Evolutionary conservation across 1,140 invertebrate species (phyloP), one percentile per base, ranked within the genome.

Genomic region (Drosophila melanica): DNA sequence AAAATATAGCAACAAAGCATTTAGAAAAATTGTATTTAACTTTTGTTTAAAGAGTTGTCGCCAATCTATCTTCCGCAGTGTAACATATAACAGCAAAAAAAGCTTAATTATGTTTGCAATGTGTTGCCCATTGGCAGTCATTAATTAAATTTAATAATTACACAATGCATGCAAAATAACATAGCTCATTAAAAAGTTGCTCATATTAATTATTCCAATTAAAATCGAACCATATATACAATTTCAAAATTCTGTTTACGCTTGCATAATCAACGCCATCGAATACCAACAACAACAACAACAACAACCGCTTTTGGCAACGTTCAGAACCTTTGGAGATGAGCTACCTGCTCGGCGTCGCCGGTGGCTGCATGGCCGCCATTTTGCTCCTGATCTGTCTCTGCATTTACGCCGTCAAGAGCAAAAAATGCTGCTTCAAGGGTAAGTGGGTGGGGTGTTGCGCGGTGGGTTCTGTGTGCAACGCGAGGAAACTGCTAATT

Each of bases 371-470:
- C 50, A 91, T 94, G 60, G 91, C 94, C 12, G 92, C 94, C 47
- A 93, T 95, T 59, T 82, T 95, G 10, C 79, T 95, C 14, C 92
- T 94, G 27, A 91, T 95, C 33, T 93, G 94, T 39, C 92, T 94
- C 20, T 93, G 93, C 75, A 92, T 95, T 35, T 95, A 94, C 79
- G 93, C 94, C 37, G 93, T 94, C 53, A 93, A 93, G 69, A 93
- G 93, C 51, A 94, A 95, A 90, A 94, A 94, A 81, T 95, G 94
- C 84, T 95, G 94, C 90, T 95, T 95, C 90, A 93, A 93, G 78
- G 93, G 94, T 95, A 93, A 95, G 94, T 94, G 6, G n/a, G 20
- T n/a, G n/a, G n/a, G n/a, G n/a, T n/a, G n/a, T n/a, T n/a, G n/a
- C n/a, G n/a, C 12, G 35, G 0, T 9, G 23, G 23, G 20, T 44